A percentile compares a stretch with the other conserved stretches of the same genome.
These are phyloP conservation scores for Cryptotermes secundus DNA, from an alignment of 1,140 invertebrate genomes.

Conservation along the genomic window DNA sequence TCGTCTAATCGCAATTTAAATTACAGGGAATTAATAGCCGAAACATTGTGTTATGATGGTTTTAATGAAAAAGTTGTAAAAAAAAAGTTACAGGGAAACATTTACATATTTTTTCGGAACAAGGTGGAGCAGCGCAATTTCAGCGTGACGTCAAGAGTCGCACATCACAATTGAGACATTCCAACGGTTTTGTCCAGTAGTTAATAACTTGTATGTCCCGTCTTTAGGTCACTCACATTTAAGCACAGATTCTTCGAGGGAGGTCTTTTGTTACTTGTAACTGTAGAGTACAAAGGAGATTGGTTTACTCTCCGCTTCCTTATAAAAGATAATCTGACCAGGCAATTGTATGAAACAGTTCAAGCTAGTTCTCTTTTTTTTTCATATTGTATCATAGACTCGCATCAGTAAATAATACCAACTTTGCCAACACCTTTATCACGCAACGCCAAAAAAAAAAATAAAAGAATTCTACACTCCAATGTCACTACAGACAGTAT, in stretches of 20 bases:
- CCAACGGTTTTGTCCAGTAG: too few species aligned
- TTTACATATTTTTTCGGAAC: too few species aligned
- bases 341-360: not conserved
- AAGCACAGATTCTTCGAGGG: not conserved
- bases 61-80: too few species aligned
- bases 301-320: not conserved
- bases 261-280: not conserved
- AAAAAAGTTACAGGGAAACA: too few species aligned
- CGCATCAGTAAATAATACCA: not conserved
- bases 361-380: not conserved
- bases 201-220: too few species aligned
- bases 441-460: not conserved
- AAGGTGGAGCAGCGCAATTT: too few species aligned
- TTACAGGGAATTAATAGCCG: too few species aligned
- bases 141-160: too few species aligned
- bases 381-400: not conserved
- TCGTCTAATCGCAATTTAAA: too few species aligned
- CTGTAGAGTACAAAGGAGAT: not conserved
- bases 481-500: constrained; percentile 13
- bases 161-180: too few species aligned
- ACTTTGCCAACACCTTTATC: constrained; percentile 13
- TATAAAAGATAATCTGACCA: not conserved
- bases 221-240: too few species aligned
- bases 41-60: too few species aligned
- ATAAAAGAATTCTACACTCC: not conserved